Evolutionary conservation across 2,113 vertebrate genomes (phyloP), one percentile per base, ranked within the genome.

Genomic region (Callithrix jacchus): DNA sequence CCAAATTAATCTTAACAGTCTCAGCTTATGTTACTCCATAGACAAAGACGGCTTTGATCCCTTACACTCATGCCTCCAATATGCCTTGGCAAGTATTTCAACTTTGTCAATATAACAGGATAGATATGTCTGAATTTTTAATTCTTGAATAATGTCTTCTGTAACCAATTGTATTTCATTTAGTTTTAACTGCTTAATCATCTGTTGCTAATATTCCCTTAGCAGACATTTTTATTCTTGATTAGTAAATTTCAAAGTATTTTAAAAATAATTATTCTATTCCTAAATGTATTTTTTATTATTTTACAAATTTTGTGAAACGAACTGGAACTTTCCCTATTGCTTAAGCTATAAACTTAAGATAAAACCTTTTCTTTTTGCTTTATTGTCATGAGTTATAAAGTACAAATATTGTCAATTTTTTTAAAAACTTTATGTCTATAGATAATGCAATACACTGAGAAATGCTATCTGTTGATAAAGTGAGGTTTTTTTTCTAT

Each of bases 251-350:
- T 81, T 89, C 27, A 61, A 35, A 35, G 35, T 56, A 85, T 52
- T 71, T 95, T 40, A 66, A 84, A 89, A 91, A 87, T 87, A 94
- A 92, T 81, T 87, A 79, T 74, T 58, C 20, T 68, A 68, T 87
- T 77, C 25, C 54, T 66, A 64, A 92, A 32, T 13, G 0, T 27
- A 2, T 49, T 95, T 91, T 42, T 7, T 66, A 54, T 32, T 77
- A 87, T 84, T 76, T 73, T 32, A 94, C 54, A 87, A 80, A 47
- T 58, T 68, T 90, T 84, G 4, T 89, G 58, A 87, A 64, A 56
- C 1, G 56, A 92, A 96, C 68, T 37, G 12, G 11, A 8, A 80
- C 14, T 37, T 76, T 54, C 49, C 23, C 11, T 87, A 89, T 66
- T 84, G 8, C 8, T 56, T 84, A 93, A 84, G 3, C 8, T 73